A percentile compares a stretch with the other conserved stretches of the same genome.
Evolutionary conservation across 1,140 invertebrate species (phyloP).

Genomic region (Pissodes strobi): DNA sequence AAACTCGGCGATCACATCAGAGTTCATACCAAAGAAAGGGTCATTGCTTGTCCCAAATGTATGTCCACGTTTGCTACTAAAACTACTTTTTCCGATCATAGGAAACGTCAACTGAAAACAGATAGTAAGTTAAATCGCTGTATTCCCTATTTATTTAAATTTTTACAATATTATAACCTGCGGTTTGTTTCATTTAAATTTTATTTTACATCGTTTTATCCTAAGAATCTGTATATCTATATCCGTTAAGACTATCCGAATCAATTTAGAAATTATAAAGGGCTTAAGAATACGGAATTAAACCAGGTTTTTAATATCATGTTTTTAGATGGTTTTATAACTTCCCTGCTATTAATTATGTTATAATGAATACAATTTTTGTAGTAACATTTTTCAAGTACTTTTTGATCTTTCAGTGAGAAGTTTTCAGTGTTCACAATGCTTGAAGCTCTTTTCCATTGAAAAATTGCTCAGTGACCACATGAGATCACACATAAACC

Average conservation of each 20-base stretch:
- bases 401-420: slow-evolving; percentile 65
- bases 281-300: too few relatives aligned
- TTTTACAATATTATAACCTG: neutral
- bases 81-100: slow-evolving; percentile 84
- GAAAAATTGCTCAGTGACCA: slow-evolving; percentile 83
- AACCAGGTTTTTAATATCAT: too few relatives aligned
- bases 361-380: too few relatives aligned
- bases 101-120: slow-evolving; percentile 73
- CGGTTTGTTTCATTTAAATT: neutral
- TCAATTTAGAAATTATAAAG: too few relatives aligned
- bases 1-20: slow-evolving; percentile 77
- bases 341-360: too few relatives aligned
- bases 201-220: too few relatives aligned
- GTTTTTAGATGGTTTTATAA: too few relatives aligned
- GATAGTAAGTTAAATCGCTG: slow-evolving; percentile 59
- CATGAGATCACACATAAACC: slow-evolving; percentile 83
- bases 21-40: slow-evolving; percentile 84
- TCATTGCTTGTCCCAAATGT: slow-evolving; percentile 87
- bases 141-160: neutral
- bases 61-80: slow-evolving; percentile 80
- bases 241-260: too few relatives aligned
- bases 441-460: slow-evolving; percentile 76
- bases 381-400: too few relatives aligned
- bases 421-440: slow-evolving; percentile 79
- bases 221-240: too few relatives aligned